Evolutionary conservation across 2,797 vertebrate species (phyloP).

Genomic region (Enteromius argenteus): DNA sequence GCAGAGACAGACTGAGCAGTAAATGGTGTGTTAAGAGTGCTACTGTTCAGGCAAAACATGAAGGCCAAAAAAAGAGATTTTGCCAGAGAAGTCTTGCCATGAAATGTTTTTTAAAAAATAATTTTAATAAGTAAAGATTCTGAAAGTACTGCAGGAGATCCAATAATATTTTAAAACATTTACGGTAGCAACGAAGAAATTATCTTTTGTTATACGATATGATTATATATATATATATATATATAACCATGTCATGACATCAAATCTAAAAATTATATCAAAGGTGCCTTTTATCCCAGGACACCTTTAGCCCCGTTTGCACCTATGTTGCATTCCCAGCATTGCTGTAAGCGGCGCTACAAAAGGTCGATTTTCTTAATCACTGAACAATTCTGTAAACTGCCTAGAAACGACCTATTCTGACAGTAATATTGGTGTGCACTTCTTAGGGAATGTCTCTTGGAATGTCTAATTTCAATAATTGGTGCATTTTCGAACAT

Average conservation of each 20-base stretch:
- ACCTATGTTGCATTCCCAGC: not conserved
- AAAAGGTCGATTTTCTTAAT: slow-evolving; percentile 21
- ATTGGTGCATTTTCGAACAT: not conserved
- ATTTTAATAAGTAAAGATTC: too few relatives aligned
- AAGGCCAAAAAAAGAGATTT: not conserved
- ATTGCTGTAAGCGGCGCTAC: not conserved
- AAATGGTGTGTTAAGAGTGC: not conserved
- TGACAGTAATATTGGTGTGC: not conserved
- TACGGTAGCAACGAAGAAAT: too few relatives aligned
- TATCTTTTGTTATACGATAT: too few relatives aligned
- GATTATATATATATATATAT: too few relatives aligned
- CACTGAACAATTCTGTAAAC: not conserved
- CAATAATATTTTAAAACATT: too few relatives aligned
- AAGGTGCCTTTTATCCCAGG: too few relatives aligned
- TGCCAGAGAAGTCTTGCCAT: slow-evolving; percentile 17
- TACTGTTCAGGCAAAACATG: slow-evolving; percentile 8
- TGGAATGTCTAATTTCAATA: not conserved
- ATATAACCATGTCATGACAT: too few relatives aligned
- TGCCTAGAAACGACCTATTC: not conserved
- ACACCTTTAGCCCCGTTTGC: too few relatives aligned
- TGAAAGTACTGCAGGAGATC: too few relatives aligned
- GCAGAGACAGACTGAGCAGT: not conserved
- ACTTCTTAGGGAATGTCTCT: not conserved
- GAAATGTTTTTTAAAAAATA: not conserved
- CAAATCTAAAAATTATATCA: too few relatives aligned